These are phyloP conservation scores for Megaceryle alcyon DNA, from an alignment of 2,797 vertebrate genomes.

Conservation along the genomic window DNA sequence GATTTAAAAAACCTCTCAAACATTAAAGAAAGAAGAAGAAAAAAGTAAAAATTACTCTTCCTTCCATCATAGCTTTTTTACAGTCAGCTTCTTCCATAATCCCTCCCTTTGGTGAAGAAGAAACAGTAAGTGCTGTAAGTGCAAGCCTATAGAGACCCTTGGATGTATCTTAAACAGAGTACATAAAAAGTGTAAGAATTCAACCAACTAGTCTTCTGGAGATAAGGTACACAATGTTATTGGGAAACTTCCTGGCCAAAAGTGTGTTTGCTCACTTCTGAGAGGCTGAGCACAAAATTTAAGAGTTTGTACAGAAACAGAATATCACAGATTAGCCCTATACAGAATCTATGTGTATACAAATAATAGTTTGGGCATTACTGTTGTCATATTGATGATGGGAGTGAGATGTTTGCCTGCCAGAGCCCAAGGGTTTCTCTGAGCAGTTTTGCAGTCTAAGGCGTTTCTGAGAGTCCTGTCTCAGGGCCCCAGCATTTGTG, in stretches of 20 bases:
- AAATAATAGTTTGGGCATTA: neutral
- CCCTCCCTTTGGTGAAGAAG: neutral
- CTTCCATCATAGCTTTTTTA: neutral
- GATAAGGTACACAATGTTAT: neutral
- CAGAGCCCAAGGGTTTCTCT: no score
- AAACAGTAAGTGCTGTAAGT: neutral
- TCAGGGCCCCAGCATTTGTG: no score
- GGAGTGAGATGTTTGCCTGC: no score
- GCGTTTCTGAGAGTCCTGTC: no score
- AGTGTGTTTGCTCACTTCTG: neutral
- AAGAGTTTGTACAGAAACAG: neutral
- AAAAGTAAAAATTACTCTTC: neutral
- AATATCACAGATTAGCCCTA: neutral
- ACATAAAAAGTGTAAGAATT: neutral
- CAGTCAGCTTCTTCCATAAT: neutral
- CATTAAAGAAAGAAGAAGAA: neutral
- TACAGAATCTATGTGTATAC: neutral
- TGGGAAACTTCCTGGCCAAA: neutral
- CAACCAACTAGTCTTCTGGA: neutral
- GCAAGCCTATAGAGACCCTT: neutral
- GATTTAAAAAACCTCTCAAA: neutral
- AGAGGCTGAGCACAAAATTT: neutral
- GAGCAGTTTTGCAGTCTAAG: no score
- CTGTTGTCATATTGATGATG: no score
- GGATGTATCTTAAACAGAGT: neutral